phyloP scores from a whole-genome alignment of 2,113 vertebrate genomes.

The Cyrtonyx montezumae region DNA sequence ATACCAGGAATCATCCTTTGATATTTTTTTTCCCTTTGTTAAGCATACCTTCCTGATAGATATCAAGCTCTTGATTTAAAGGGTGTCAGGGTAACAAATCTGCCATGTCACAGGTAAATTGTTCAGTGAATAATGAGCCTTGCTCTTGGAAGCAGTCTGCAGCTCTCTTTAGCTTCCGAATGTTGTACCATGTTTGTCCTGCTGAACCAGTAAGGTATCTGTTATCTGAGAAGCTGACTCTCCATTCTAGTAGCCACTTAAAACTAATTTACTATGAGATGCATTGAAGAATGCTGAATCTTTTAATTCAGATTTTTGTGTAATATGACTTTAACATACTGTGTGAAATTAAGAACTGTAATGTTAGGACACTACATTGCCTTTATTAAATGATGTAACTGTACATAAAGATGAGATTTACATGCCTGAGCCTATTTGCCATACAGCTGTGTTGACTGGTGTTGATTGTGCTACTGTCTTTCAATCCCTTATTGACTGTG shows the following conservation, averaged over 20 bases:
- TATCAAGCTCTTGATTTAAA: background rate
- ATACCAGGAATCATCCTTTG: background rate
- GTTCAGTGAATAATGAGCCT: background rate
- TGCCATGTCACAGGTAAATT: background rate
- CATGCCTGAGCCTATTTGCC: slow-evolving; percentile 43
- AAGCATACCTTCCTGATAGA: background rate
- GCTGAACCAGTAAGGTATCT: background rate
- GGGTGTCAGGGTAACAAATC: background rate
- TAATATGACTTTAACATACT: background rate
- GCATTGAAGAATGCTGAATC: background rate
- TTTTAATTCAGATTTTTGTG: slow-evolving; percentile 10
- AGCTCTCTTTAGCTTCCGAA: background rate
- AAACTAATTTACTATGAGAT: background rate
- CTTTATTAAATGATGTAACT: slow-evolving; percentile 29
- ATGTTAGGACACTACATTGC: background rate
- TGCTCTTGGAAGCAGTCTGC: background rate
- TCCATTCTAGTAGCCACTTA: background rate
- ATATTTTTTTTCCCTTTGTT: background rate
- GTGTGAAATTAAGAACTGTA: background rate
- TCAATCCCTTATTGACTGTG: slow-evolving; percentile 62
- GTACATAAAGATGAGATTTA: slow-evolving; percentile 52
- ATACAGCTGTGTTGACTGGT: slow-evolving; percentile 57
- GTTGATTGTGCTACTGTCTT: slow-evolving; percentile 47
- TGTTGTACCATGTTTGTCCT: background rate
- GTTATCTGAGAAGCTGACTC: background rate